phyloP scores from a whole-genome alignment of 2,888 invertebrate genomes.

The Drosophila leonis region DNA sequence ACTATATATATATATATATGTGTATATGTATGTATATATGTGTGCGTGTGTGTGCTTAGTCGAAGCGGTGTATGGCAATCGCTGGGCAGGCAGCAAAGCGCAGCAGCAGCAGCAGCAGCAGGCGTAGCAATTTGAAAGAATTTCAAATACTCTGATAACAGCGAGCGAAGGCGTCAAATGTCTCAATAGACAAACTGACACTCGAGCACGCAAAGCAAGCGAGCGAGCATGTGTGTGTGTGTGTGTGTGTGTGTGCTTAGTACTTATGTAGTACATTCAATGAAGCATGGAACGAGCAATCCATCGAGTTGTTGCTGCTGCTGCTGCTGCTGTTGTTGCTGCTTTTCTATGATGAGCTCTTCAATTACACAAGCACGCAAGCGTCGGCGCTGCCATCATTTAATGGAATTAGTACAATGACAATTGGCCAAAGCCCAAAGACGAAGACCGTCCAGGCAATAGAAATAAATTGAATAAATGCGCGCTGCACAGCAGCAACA shows the following conservation, averaged over 20 bases:
- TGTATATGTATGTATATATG: not conserved
- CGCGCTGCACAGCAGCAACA: slow-evolving; percentile 62
- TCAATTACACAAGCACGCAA: slow-evolving; percentile 78
- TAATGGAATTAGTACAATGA: slow-evolving; percentile 81
- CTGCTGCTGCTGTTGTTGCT: slow-evolving; percentile 26
- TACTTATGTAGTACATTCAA: slow-evolving; percentile 64
- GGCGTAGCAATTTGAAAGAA: slow-evolving; percentile 63
- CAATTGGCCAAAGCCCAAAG: slow-evolving; percentile 79
- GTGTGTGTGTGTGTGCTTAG: slow-evolving; percentile 17
- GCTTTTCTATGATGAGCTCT: slow-evolving; percentile 64
- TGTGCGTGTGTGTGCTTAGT: not conserved
- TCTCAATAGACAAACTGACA: slow-evolving; percentile 71
- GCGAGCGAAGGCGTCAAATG: slow-evolving; percentile 71
- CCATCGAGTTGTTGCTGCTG: slow-evolving; percentile 58
- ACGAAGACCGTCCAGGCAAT: slow-evolving; percentile 57
- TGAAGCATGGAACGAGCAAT: slow-evolving; percentile 69
- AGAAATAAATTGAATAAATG: slow-evolving; percentile 80
- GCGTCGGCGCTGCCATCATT: slow-evolving; percentile 64
- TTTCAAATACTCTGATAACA: slow-evolving; percentile 58
- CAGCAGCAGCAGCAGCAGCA: slow-evolving; percentile 55
- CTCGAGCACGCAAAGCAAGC: slow-evolving; percentile 65
- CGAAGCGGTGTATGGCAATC: slow-evolving; percentile 26
- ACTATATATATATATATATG: not conserved
- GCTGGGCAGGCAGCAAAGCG: slow-evolving; percentile 53
- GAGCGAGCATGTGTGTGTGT: not conserved